These are phyloP conservation scores for Keiferia lycopersicella DNA, from an alignment of 2,888 invertebrate species.

Conservation along the genomic window DNA sequence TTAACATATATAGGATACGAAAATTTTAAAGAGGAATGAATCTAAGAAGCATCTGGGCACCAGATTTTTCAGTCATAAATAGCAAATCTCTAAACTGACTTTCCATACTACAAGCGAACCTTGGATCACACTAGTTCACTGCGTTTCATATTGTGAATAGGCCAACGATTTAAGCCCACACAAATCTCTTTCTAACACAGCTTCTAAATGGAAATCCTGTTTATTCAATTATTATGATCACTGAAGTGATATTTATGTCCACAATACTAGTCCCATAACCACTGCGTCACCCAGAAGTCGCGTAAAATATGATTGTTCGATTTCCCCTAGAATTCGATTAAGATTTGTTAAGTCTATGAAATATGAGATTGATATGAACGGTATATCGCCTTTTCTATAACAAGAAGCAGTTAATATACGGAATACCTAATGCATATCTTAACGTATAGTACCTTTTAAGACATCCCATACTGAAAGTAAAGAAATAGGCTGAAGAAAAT, in stretches of 20 bases:
- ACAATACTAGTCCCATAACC: background rate
- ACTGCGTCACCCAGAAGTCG: background rate
- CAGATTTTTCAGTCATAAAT: background rate
- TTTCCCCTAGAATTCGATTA: background rate
- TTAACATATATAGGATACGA: too few species aligned
- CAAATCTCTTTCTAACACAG: slow-evolving; percentile 4
- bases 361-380: background rate
- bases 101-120: background rate
- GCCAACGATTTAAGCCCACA: slow-evolving; percentile 3
- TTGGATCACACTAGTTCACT: background rate
- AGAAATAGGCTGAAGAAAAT: too few species aligned
- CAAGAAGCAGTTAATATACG: too few species aligned
- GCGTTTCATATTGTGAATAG: background rate
- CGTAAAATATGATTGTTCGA: background rate
- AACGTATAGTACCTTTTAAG: too few species aligned
- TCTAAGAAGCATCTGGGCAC: background rate
- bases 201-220: slow-evolving; percentile 8
- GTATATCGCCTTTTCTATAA: background rate
- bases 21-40: background rate
- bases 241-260: background rate
- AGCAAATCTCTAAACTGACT: background rate
- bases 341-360: background rate
- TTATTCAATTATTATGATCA: slow-evolving; percentile 9
- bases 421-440: too few species aligned
- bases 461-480: too few species aligned